These are phyloP conservation scores for Macrosiphum euphorbiae DNA, from an alignment of 2,888 invertebrate genomes.

Conservation along the genomic window DNA sequence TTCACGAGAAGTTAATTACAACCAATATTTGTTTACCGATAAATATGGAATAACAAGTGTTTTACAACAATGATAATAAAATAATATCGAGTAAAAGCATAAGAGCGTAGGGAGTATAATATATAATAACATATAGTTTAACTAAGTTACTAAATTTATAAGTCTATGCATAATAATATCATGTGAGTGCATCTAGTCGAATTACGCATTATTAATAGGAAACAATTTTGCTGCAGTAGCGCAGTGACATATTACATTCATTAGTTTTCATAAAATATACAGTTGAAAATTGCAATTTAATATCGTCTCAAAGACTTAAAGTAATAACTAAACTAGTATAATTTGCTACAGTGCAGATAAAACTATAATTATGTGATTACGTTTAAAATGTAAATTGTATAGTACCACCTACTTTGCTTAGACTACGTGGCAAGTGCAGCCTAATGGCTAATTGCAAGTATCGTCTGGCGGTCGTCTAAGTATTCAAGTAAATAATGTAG, in stretches of 20 bases:
- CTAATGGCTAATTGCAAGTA: not conserved
- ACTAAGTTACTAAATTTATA: too few species aligned
- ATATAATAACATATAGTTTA: too few species aligned
- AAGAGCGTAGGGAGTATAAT: not conserved
- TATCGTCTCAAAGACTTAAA: not conserved
- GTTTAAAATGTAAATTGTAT: not conserved
- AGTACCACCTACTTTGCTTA: not conserved
- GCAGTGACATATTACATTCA: not conserved
- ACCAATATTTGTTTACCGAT: not conserved
- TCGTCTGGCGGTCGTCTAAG: not conserved
- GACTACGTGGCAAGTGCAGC: not conserved
- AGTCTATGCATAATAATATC: not conserved
- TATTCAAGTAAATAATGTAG: not conserved
- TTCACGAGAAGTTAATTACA: not conserved
- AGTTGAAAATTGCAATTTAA: not conserved
- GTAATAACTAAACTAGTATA: not conserved
- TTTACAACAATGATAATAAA: not conserved
- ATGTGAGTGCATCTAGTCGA: not conserved
- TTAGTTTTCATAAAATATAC: constrained; percentile 4
- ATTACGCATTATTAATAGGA: too few species aligned
- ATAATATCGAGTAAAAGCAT: not conserved
- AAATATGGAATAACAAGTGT: not conserved
- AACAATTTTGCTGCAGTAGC: not conserved
- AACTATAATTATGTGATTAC: not conserved
- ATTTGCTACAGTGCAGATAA: not conserved